phyloP scores from a whole-genome alignment of 2,888 invertebrate species.

The Phymatocera aterrima region DNA sequence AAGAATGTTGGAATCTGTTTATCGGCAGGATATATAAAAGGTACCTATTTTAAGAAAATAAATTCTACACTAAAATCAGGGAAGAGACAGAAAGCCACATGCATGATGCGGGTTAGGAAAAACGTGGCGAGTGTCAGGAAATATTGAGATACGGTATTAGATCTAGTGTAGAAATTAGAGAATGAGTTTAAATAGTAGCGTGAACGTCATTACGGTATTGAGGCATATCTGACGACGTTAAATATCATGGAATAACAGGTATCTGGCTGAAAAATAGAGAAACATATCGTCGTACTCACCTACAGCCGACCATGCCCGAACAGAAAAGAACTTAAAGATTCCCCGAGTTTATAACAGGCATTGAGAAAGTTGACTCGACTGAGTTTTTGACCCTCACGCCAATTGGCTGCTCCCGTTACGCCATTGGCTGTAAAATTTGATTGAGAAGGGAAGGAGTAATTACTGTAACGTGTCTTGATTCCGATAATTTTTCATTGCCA shows the following conservation, averaged over 20 bases:
- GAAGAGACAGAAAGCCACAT: no score
- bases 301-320: conserved; percentile 44
- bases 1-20: background rate
- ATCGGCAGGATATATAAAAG: background rate
- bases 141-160: background rate
- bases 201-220: background rate
- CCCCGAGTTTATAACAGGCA: background rate
- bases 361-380: background rate
- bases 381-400: background rate
- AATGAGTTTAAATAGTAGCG: background rate
- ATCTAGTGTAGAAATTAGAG: background rate
- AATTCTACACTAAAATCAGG: background rate
- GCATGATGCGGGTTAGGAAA: background rate
- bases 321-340: conserved; percentile 45
- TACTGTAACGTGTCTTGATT: background rate
- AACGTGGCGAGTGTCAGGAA: conserved; percentile 37
- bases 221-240: background rate
- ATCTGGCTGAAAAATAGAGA: conserved; percentile 3
- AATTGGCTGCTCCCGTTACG: background rate
- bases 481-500: no score
- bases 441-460: background rate
- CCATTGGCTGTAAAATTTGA: background rate
- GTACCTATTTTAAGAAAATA: background rate
- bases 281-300: conserved; percentile 40
- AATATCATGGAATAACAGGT: background rate